Evolutionary conservation across 2,797 vertebrate genomes (phyloP).

Genomic region (Micrastur ruficollis): DNA sequence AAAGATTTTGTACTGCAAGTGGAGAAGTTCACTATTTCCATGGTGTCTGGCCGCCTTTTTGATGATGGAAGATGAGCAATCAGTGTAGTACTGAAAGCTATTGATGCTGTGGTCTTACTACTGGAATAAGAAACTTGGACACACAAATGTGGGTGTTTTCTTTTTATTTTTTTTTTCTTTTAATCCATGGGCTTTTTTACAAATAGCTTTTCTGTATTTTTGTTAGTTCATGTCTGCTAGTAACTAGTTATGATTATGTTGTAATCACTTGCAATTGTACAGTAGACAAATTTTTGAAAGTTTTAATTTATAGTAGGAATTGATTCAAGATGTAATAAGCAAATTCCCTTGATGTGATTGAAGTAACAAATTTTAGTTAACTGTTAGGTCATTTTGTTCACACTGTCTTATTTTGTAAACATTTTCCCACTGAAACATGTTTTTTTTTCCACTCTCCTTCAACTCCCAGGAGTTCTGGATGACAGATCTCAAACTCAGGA

Average conservation of each 20-base stretch:
- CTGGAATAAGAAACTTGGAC: neutral
- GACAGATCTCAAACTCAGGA: slow-evolving; percentile 80
- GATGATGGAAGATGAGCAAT: neutral
- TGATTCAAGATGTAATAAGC: neutral
- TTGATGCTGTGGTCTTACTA: neutral
- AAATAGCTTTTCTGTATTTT: neutral
- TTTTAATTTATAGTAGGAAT: neutral
- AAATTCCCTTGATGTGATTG: neutral
- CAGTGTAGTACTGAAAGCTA: neutral
- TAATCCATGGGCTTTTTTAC: neutral
- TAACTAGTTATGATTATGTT: neutral
- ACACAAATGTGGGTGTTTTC: neutral
- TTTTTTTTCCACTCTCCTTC: neutral
- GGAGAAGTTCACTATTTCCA: neutral
- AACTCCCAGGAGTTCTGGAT: slow-evolving; percentile 78
- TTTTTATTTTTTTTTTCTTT: neutral
- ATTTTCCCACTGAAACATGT: neutral
- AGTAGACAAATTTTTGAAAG: neutral
- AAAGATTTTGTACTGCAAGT: neutral
- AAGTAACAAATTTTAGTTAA: neutral
- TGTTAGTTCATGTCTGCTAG: neutral
- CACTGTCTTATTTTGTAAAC: neutral
- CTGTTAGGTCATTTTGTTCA: neutral
- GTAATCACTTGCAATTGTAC: neutral
- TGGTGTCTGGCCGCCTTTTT: neutral